Evolutionary conservation across 2,113 vertebrate species (phyloP), one percentile per base, ranked within the genome.

Genomic region (Chaenogobius annularis): DNA sequence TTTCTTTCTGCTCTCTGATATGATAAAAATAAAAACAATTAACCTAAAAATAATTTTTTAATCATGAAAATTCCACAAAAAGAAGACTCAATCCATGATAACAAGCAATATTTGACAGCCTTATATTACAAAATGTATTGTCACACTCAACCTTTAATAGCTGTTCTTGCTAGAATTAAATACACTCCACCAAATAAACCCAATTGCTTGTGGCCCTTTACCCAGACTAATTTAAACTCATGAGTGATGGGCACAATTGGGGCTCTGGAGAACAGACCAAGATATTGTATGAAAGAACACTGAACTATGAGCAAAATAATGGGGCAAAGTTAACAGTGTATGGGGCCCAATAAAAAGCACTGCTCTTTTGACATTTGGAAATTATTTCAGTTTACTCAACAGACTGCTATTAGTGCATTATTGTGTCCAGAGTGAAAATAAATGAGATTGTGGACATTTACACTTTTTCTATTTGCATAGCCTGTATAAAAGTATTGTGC

Each of bases 181-280:
- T 63, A 63, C 61, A 62, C 8, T 37, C 59, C 26, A n/a, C 61
- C 40, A 35, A 63, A 15, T 11, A 63, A 63, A 17, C 7, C 19
- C 35, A 63, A 20, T 63, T 63, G 35, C 61, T 35, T 20, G 61
- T 63, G 9, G 61, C 10, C n/a, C 61, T 63, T 43, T 40, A 43
- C 61, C 37, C 61, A 63, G 61, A 20, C 61, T 63, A 71, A 74
- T 66, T 22, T 70, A 70, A 70, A 47, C 47, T 50, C 15, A 7
- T 20, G 50, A 52, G 58, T 78, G 23, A 61, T 55, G 61, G n/a
- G 20, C 31, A 48, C 47, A 67, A 50, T 31, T 63, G 64, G 40
- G 69, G 58, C 73, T 46, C 50, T 59, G 35, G 15, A 63, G n/a
- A 54, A 52, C 52, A 47, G 59, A 63, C 9, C 14, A 10, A 35